Base-by-base conservation (phyloP, 2,797 vertebrate genomes). In the Eulemur coronatus region DNA sequence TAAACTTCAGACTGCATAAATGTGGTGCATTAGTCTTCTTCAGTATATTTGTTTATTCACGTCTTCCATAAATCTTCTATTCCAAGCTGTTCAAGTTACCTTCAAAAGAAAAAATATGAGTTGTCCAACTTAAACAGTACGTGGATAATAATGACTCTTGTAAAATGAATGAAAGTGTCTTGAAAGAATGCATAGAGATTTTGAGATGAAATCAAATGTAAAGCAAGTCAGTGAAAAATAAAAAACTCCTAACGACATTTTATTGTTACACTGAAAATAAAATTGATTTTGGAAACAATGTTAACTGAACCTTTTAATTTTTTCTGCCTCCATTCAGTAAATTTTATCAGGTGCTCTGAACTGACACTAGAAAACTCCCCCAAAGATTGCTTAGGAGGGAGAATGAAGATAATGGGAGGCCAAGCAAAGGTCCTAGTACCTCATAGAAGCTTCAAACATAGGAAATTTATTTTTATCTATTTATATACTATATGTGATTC, bases 81-180 rank as follows among this genome's bases (percentile, higher is more conserved):
- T 85, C 59, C 78, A 96, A 96, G 88, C 93, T 92, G 69, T 92
- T 97, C 82, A 86, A 84, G 89, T 97, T 97, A 92, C n/a, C 41
- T 95, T 91, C 63, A 52, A 82, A 96, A 88, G 50, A 89, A 86
- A 96, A 95, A 97, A 89, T 96, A 94, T 88, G 91, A 94, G 57
- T 92, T 80, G 10, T 75, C 75, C 43, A 89, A 91, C 52, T 95
- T 91, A 88, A 91, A 89, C 46, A 87, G 67, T 94, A 84, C 59
- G 81, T 84, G 15, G 65, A 86, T 86, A 94, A 97, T 85, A 73
- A 70, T 55, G 33, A 96, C 79, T 86, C 59, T 72, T 91, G 20
- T 73, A 85, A 94, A 96, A 41, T 65, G 18, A 88, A 28, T 76
- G 22, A 75, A 75, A 92, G 48, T 82, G 30, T 81, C 38, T 72